Percentiles rank a stretch among this genome's conserved stretches.
These are phyloP conservation scores for Nomada fabriciana DNA, from an alignment of 2,888 invertebrate species.

Conservation along the genomic window DNA sequence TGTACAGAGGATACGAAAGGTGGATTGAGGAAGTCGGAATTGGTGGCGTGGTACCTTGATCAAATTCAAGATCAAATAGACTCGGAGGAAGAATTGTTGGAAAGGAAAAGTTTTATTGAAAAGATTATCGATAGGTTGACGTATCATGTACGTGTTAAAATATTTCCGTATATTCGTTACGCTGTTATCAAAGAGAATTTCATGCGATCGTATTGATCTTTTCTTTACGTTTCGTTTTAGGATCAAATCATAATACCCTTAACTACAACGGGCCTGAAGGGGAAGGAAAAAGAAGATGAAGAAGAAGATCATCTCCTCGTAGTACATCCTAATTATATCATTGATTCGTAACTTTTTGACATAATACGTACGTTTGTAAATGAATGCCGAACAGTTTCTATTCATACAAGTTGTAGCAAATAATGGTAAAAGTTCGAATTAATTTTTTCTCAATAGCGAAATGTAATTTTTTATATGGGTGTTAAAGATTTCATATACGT, in stretches of 20 bases:
- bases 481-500: neutral
- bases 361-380: neutral
- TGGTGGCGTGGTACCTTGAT: constrained; percentile 97
- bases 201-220: constrained; percentile 14
- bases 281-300: constrained; percentile 86
- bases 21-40: constrained; percentile 91
- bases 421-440: neutral
- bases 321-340: constrained; percentile 98
- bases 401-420: constrained; percentile 7
- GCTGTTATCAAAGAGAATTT: neutral
- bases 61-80: constrained; percentile 95
- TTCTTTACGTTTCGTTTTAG: constrained; percentile 84
- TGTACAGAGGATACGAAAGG: constrained; percentile 84
- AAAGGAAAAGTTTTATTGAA: constrained; percentile 95
- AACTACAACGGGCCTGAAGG: constrained; percentile 86
- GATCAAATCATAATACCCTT: constrained; percentile 94
- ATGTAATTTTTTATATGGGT: neutral
- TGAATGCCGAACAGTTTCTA: neutral
- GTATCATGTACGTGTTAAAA: constrained; percentile 88
- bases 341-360: constrained; percentile 86
- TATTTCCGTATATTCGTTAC: neutral
- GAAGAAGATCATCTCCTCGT: constrained; percentile 94
- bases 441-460: neutral
- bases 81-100: constrained; percentile 94
- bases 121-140: constrained; percentile 97